These are phyloP conservation scores for Ophiothrix spiculata DNA, from an alignment of 35 echinoderm and acorn worm genomes.

Conservation along the genomic window DNA sequence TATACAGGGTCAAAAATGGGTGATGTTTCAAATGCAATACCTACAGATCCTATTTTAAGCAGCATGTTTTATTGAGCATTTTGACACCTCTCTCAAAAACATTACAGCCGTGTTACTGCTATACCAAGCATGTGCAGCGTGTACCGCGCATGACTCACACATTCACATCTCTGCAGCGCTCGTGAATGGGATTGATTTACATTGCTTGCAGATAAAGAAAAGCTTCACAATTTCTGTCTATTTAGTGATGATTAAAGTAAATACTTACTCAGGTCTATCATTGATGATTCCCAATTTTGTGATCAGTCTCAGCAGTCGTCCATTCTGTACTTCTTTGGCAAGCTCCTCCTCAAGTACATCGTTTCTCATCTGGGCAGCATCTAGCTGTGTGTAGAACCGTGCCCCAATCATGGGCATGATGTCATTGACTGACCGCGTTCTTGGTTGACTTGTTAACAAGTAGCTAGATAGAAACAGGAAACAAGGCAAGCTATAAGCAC, in stretches of 20 bases:
- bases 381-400: slow-evolving; percentile 96
- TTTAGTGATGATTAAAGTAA: background rate
- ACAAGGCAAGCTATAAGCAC: background rate
- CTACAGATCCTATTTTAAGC: too few species aligned
- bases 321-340: slow-evolving; percentile 89
- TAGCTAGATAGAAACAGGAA: slow-evolving; percentile 47
- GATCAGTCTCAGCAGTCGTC: slow-evolving; percentile 71
- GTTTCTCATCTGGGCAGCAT: slow-evolving; percentile 73
- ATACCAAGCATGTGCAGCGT: too few species aligned
- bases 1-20: too few species aligned
- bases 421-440: slow-evolving; percentile 86
- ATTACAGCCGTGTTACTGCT: too few species aligned
- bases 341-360: slow-evolving; percentile 89
- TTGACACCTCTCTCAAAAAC: too few species aligned
- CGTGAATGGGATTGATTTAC: too few species aligned
- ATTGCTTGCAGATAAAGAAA: background rate
- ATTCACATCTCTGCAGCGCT: too few species aligned
- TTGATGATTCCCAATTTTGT: slow-evolving; percentile 86
- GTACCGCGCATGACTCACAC: too few species aligned
- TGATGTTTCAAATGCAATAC: too few species aligned
- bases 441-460: slow-evolving; percentile 78
- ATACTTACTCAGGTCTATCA: slow-evolving; percentile 96
- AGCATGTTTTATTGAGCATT: too few species aligned
- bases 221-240: too few species aligned
- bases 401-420: slow-evolving; percentile 99